Base-by-base conservation (phyloP, 1,140 invertebrate species). In the Microvelia longipes region DNA sequence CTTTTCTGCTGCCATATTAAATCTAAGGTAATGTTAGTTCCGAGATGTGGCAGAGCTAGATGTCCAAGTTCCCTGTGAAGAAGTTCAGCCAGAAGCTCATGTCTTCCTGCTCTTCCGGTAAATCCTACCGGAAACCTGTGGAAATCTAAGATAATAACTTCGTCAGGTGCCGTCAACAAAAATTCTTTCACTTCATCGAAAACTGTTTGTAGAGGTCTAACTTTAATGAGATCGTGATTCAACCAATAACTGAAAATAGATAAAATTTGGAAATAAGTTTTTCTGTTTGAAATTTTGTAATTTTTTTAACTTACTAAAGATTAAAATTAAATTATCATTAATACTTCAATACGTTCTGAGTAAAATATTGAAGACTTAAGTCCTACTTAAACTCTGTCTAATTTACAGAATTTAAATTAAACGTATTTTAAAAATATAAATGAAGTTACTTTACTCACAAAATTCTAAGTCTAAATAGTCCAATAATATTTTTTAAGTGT, bases 121-220 rank as follows among this genome's bases (percentile, higher is more conserved):
- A 87, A 85, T 2, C 88, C 87, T 28, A 87, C 82, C 2, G 87
- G 87, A 77, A 90, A 89, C 73, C 88, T 83, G 71, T 78, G 77
- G 27, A 89, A 85, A 74, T 90, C 88, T 29, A 90, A 77, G 71
- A 90, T 84, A 0, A 90, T 81, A 11, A 90, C 81, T 81, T 90
- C 87, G 73, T 84, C 80, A 67, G 74, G 84, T 0, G 87, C 84
- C 27, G 77, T 78, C 72, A 85, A 81, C 15, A 88, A 73, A 76
- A 90, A 90, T 29, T 80, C 79, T 77, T 81, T 82, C 2, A 90
- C 83, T 74, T 88, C 83, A 68, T 79, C 80, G 13, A 90, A 77
- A 1, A 89, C 76, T 1, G 83, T 82, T 11, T 83, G 76, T n/a
- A 90, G 77, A 61, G 86, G 86, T 67, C 83, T 83, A 66, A 90